phyloP scores from a whole-genome alignment of 1,140 invertebrate species.

The Meloidogyne floridensis region DNA sequence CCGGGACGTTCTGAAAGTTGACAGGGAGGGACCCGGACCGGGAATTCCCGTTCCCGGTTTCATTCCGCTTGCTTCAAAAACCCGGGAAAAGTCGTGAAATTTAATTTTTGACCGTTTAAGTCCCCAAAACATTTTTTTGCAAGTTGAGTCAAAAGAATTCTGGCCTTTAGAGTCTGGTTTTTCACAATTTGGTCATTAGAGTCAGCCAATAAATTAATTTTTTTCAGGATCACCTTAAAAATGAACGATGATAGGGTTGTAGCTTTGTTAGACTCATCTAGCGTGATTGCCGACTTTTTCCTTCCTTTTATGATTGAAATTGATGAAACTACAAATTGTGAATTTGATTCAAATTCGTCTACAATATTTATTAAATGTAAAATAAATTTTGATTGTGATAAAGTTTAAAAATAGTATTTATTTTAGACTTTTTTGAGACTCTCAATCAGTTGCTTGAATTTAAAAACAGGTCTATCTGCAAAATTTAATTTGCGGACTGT shows the following conservation, averaged over 20 bases:
- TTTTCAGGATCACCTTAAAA: slow-evolving; percentile 38
- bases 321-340: slow-evolving; percentile 26
- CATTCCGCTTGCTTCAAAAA: too few species aligned
- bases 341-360: slow-evolving; percentile 27
- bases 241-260: slow-evolving; percentile 42
- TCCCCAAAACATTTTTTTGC: too few species aligned
- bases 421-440: too few species aligned
- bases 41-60: too few species aligned
- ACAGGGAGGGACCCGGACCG: too few species aligned
- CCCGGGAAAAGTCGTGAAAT: too few species aligned
- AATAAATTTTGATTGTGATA: slow-evolving; percentile 34
- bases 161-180: background rate
- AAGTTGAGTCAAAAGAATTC: too few species aligned
- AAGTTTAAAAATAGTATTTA: background rate
- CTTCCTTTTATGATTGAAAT: slow-evolving; percentile 21
- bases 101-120: too few species aligned
- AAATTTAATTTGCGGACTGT: too few species aligned
- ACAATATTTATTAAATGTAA: slow-evolving; percentile 40
- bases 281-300: slow-evolving; percentile 36
- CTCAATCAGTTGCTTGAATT: too few species aligned
- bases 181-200: background rate
- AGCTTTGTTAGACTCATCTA: slow-evolving; percentile 28
- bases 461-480: too few species aligned
- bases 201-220: background rate
- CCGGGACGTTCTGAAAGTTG: too few species aligned